Conservation (phyloP, 2,797 vertebrate species). For the Stomatorhinus walkeri region DNA sequence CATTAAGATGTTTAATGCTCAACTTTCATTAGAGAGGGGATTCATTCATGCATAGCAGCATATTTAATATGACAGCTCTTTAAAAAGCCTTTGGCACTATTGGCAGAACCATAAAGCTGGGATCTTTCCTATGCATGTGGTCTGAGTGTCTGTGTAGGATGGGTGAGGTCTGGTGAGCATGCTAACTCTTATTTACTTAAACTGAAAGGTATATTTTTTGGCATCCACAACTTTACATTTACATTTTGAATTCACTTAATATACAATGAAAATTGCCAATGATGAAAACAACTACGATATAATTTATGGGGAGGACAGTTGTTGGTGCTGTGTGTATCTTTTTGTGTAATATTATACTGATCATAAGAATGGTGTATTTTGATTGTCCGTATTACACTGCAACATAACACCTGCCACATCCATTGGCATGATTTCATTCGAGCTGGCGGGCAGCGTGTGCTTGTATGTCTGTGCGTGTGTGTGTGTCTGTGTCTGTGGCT, state of each 20-base stretch:
- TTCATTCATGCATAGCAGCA: background rate
- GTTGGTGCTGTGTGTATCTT: background rate
- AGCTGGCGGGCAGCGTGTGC: background rate
- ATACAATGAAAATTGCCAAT: background rate
- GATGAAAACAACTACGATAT: background rate
- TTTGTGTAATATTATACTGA: constrained; percentile 1
- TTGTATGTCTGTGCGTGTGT: background rate
- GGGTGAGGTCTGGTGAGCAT: background rate
- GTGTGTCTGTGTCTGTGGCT: background rate
- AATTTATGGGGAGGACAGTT: background rate
- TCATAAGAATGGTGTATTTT: background rate
- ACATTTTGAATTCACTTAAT: background rate
- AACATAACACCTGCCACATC: background rate
- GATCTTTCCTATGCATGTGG: background rate
- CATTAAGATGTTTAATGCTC: background rate
- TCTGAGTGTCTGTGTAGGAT: background rate
- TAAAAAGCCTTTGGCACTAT: background rate
- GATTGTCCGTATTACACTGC: background rate
- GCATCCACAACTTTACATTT: background rate
- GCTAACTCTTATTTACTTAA: background rate
- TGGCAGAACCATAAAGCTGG: background rate
- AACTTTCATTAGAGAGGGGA: background rate
- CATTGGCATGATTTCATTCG: background rate
- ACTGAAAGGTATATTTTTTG: background rate
- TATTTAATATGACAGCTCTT: background rate